These are phyloP conservation scores for Drosophila lutescens DNA, from an alignment of 2,888 invertebrate genomes.

Conservation along the genomic window DNA sequence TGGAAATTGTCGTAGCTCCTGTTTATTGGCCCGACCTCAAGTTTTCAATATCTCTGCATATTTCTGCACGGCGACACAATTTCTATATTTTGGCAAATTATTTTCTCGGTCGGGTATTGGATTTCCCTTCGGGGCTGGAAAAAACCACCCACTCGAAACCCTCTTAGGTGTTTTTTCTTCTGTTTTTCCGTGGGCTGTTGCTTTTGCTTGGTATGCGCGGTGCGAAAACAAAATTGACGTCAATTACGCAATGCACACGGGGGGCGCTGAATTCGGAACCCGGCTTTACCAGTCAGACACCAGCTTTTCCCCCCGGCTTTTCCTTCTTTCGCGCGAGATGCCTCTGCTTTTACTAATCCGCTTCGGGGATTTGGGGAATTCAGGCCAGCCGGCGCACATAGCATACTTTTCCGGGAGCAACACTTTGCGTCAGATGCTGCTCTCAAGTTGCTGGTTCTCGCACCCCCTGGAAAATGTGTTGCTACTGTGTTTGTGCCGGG, in stretches of 20 bases:
- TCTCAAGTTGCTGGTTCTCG: slow-evolving; percentile 60
- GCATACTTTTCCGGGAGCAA: slow-evolving; percentile 75
- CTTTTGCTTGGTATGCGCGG: slow-evolving; percentile 80
- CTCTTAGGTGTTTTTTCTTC: slow-evolving; percentile 4
- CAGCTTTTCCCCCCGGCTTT: slow-evolving; percentile 7
- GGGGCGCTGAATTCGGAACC: too few relatives aligned
- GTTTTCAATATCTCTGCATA: slow-evolving; percentile 45
- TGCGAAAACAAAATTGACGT: slow-evolving; percentile 85
- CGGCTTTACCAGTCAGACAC: slow-evolving; percentile 49
- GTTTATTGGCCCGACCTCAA: slow-evolving; percentile 69
- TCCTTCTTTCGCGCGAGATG: slow-evolving; percentile 42
- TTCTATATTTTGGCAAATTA: slow-evolving; percentile 80
- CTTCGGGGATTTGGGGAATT: slow-evolving; percentile 84
- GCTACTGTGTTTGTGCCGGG: slow-evolving; percentile 54
- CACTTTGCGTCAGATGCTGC: slow-evolving; percentile 57
- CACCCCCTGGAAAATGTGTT: slow-evolving; percentile 52
- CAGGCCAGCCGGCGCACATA: slow-evolving; percentile 51
- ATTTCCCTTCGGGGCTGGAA: slow-evolving; percentile 52
- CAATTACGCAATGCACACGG: slow-evolving; percentile 84
- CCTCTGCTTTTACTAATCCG: slow-evolving; percentile 79
- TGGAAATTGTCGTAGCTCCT: slow-evolving; percentile 71
- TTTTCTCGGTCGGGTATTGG: slow-evolving; percentile 73
- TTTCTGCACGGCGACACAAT: slow-evolving; percentile 69
- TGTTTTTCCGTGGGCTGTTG: slow-evolving; percentile 1
- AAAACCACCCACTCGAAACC: slow-evolving; percentile 24